Evolutionary conservation across 1,140 invertebrate species (phyloP).

Genomic region (Sipha flava): DNA sequence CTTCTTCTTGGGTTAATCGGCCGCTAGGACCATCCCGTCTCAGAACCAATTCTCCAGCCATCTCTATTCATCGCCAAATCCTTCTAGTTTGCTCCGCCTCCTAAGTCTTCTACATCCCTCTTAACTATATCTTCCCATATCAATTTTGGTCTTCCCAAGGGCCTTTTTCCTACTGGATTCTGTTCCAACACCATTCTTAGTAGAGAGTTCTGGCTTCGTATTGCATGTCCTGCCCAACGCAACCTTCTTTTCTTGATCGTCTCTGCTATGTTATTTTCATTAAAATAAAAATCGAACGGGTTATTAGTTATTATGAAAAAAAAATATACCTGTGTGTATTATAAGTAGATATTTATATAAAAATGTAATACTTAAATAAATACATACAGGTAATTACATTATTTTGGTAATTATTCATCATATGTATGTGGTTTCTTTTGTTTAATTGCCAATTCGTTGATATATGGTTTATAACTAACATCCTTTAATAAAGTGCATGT

Average conservation of each 20-base stretch:
- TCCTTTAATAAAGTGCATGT: too few relatives aligned
- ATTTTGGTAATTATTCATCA: too few relatives aligned
- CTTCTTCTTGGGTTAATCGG: not conserved
- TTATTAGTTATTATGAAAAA: too few relatives aligned
- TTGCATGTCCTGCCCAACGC: not conserved
- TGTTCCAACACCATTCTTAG: not conserved
- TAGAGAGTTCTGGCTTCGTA: not conserved
- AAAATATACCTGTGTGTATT: too few relatives aligned
- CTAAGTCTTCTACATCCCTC: not conserved
- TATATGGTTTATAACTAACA: too few relatives aligned
- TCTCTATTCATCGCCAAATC: not conserved
- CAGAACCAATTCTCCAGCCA: not conserved
- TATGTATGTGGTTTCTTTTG: too few relatives aligned
- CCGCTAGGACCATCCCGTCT: not conserved
- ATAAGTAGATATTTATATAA: too few relatives aligned
- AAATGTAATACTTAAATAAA: too few relatives aligned
- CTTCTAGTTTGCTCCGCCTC: not conserved
- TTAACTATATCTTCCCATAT: not conserved
- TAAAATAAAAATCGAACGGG: too few relatives aligned
- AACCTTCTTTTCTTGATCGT: not conserved
- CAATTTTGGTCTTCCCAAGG: not conserved
- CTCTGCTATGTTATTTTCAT: not conserved
- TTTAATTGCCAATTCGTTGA: too few relatives aligned
- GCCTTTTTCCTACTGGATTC: not conserved
- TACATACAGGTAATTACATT: too few relatives aligned